Conservation (phyloP, 2,888 invertebrate species). For the Agrilus biguttatus region DNA sequence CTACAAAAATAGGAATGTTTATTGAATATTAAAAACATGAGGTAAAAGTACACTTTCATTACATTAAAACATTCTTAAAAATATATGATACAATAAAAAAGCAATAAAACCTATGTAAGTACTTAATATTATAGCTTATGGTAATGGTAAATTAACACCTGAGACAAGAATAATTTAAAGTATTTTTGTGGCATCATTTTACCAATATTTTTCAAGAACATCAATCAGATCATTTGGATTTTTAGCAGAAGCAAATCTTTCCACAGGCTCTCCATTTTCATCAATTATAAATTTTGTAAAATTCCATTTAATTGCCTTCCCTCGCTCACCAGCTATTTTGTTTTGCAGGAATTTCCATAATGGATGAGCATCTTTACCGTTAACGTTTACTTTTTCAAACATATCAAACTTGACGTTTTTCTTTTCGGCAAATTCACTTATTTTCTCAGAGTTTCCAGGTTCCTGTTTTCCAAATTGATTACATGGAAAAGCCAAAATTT, state of each 20-base stretch:
- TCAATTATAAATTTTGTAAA: slow-evolving; percentile 75
- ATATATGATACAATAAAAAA: too few species aligned
- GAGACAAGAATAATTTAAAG: too few species aligned
- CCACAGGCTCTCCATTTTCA: slow-evolving; percentile 52
- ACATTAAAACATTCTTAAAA: not conserved
- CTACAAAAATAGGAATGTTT: too few species aligned
- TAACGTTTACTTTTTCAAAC: slow-evolving; percentile 57
- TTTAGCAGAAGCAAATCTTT: slow-evolving; percentile 40
- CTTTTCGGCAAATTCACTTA: slow-evolving; percentile 45
- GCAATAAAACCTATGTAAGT: too few species aligned
- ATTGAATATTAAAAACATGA: too few species aligned
- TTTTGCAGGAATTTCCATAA: slow-evolving; percentile 51
- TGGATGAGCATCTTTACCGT: slow-evolving; percentile 47
- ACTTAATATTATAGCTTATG: too few species aligned
- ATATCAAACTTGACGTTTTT: slow-evolving; percentile 55
- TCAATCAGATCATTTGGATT: slow-evolving; percentile 17
- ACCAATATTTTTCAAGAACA: slow-evolving; percentile 19
- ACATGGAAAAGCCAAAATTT: slow-evolving; percentile 73
- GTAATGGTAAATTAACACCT: too few species aligned
- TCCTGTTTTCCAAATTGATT: slow-evolving; percentile 69
- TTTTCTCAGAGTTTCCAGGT: slow-evolving; percentile 46
- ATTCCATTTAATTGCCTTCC: slow-evolving; percentile 71
- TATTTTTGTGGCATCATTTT: not conserved
- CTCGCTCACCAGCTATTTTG: slow-evolving; percentile 35
- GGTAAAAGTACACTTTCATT: too few species aligned